A percentile compares a stretch with the other conserved stretches of the same genome.
These are phyloP conservation scores for Agonopterix arenella DNA, from an alignment of 2,888 invertebrate species.

Conservation along the genomic window DNA sequence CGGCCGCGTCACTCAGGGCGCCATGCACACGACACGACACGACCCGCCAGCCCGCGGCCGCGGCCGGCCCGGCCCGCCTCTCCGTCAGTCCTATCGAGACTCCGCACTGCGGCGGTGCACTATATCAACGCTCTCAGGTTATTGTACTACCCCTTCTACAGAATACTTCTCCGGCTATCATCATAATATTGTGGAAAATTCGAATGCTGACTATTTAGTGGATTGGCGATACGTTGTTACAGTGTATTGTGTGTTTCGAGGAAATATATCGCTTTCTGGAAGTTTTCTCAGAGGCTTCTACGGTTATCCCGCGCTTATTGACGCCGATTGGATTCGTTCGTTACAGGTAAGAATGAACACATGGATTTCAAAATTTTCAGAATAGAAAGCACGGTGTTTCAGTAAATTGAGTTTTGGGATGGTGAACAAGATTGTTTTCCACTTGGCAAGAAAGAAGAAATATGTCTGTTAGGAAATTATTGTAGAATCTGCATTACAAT, in stretches of 20 bases:
- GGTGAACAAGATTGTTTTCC: too few species aligned
- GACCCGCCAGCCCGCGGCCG: conserved; percentile 9
- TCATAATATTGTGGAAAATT: conserved; percentile 10
- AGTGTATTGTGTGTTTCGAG: conserved; percentile 41
- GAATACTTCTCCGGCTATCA: background rate
- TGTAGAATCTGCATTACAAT: too few species aligned
- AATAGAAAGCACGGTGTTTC: background rate
- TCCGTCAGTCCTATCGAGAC: conserved; percentile 54
- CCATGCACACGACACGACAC: conserved; percentile 13
- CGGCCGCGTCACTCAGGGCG: conserved; percentile 9
- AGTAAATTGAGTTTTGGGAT: background rate
- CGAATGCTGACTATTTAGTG: conserved; percentile 27
- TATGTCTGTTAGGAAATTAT: too few species aligned
- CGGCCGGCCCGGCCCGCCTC: conserved; percentile 22
- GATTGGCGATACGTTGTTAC: conserved; percentile 20
- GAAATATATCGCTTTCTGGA: conserved; percentile 37
- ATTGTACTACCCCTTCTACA: background rate
- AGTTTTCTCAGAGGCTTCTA: conserved; percentile 33
- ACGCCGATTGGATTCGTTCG: conserved; percentile 43
- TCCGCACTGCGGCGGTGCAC: conserved; percentile 62
- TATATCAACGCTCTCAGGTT: background rate
- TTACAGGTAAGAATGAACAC: conserved; percentile 51
- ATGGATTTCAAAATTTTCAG: background rate
- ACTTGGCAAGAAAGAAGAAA: too few species aligned
- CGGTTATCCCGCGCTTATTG: conserved; percentile 36